Conservation (phyloP, 2,888 invertebrate genomes). For the Ichneumoninae sp. region DNA sequence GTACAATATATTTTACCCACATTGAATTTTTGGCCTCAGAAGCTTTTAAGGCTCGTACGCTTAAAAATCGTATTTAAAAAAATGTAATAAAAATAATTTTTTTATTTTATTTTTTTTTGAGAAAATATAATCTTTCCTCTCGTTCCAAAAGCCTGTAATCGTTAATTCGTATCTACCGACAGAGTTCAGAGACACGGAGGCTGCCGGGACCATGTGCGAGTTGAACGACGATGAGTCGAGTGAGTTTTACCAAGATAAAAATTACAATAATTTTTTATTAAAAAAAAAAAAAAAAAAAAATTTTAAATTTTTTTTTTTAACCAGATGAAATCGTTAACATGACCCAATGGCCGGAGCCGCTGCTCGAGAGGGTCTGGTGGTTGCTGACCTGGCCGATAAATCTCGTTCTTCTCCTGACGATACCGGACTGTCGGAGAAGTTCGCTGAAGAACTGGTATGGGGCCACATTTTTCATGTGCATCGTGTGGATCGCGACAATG, state of each 20-base stretch:
- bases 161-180: background rate
- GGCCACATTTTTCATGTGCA: conserved; percentile 91
- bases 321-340: conserved; percentile 84
- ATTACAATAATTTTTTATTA: conserved; percentile 26
- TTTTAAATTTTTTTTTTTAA: background rate
- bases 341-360: conserved; percentile 86
- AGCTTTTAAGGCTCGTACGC: too few relatives aligned
- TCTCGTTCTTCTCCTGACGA: conserved; percentile 89
- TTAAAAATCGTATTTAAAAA: too few relatives aligned
- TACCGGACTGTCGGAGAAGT: conserved; percentile 91
- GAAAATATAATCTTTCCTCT: background rate
- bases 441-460: conserved; percentile 86
- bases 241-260: conserved; percentile 26
- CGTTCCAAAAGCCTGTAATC: background rate
- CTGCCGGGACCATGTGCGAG: conserved; percentile 70
- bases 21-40: too few relatives aligned
- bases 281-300: conserved; percentile 13
- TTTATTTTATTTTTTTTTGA: too few relatives aligned
- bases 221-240: conserved; percentile 70
- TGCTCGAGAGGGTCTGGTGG: conserved; percentile 86
- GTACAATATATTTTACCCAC: too few relatives aligned
- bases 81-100: too few relatives aligned
- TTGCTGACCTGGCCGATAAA: conserved; percentile 91
- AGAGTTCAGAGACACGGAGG: conserved; percentile 62
- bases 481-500: conserved; percentile 92